Conservation (phyloP, 1,140 invertebrate genomes). For the Drosophila ambigua region DNA sequence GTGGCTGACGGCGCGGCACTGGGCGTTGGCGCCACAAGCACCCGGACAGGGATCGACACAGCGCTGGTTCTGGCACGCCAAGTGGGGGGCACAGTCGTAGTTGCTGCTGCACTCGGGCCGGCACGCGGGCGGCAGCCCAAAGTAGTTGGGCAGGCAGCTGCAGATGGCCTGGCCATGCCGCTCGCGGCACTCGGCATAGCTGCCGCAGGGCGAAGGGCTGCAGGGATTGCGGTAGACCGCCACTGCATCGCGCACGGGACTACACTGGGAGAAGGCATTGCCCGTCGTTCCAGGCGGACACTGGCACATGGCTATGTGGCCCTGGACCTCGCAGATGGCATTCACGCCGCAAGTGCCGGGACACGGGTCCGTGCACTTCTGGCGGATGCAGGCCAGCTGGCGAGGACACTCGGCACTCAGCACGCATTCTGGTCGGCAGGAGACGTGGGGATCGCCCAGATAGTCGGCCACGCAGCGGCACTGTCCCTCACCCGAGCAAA, state of each 20-base stretch:
- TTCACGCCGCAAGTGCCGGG: conserved; percentile 89
- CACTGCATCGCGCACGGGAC: conserved; percentile 83
- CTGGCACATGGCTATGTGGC: conserved; percentile 90
- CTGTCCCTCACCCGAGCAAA: conserved; percentile 89
- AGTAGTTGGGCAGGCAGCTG: conserved; percentile 87
- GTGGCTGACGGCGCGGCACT: conserved; percentile 87
- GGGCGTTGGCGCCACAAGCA: conserved; percentile 88
- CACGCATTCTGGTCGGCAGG: conserved; percentile 92
- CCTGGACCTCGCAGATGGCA: conserved; percentile 90
- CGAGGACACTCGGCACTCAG: conserved; percentile 92
- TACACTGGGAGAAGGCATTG: conserved; percentile 88
- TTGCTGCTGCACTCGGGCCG: conserved; percentile 88
- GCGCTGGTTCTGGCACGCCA: conserved; percentile 89
- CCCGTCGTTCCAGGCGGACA: conserved; percentile 89
- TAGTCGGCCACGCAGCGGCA: conserved; percentile 88
- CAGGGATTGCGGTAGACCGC: conserved; percentile 85
- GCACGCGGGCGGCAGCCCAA: conserved; percentile 87
- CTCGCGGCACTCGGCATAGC: conserved; percentile 87
- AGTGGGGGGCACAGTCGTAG: conserved; percentile 87
- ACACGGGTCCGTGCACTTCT: conserved; percentile 91
- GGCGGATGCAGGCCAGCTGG: conserved; percentile 89
- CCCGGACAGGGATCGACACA: conserved; percentile 88
- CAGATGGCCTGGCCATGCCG: conserved; percentile 87
- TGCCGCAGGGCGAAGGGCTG: conserved; percentile 90
- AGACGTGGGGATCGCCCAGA: conserved; percentile 87